Percentiles rank a stretch among this genome's conserved stretches.
These are phyloP conservation scores for Cetonia aurata DNA, from an alignment of 2,888 invertebrate species.

Conservation along the genomic window DNA sequence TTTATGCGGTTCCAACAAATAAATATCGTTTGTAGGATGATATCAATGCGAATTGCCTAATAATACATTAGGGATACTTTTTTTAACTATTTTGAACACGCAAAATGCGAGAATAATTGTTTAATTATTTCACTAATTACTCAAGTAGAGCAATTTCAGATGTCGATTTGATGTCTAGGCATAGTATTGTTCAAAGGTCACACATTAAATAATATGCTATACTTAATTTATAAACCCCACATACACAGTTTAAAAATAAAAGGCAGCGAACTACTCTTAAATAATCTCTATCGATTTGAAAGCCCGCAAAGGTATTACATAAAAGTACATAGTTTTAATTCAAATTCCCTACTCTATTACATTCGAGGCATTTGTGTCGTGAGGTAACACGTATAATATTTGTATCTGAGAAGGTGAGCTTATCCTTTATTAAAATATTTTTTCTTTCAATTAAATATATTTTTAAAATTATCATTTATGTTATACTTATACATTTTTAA, in stretches of 20 bases:
- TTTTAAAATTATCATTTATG: neutral
- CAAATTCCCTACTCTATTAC: slow-evolving; percentile 9
- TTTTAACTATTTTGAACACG: slow-evolving; percentile 11
- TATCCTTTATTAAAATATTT: neutral
- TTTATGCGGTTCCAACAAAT: too few species aligned
- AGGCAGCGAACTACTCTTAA: slow-evolving; percentile 33
- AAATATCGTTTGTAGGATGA: too few species aligned
- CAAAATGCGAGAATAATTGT: slow-evolving; percentile 1
- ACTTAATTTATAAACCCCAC: slow-evolving; percentile 29
- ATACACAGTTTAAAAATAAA: slow-evolving; percentile 31
- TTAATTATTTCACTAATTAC: slow-evolving; percentile 18
- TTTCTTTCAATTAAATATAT: neutral
- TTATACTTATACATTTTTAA: too few species aligned
- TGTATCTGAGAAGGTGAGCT: slow-evolving; percentile 11
- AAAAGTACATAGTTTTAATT: slow-evolving; percentile 23
- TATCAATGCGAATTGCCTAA: too few species aligned
- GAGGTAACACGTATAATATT: neutral
- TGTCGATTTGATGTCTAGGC: slow-evolving; percentile 1
- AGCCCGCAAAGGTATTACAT: slow-evolving; percentile 35
- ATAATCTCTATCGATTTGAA: slow-evolving; percentile 38
- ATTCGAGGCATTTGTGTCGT: neutral
- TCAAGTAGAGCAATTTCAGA: slow-evolving; percentile 1
- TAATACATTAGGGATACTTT: too few species aligned
- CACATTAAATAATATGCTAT: slow-evolving; percentile 8
- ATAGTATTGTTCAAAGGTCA: slow-evolving; percentile 36